Evolutionary conservation across 1,140 invertebrate genomes (phyloP).

Genomic region (Meloidogyne floridensis): DNA sequence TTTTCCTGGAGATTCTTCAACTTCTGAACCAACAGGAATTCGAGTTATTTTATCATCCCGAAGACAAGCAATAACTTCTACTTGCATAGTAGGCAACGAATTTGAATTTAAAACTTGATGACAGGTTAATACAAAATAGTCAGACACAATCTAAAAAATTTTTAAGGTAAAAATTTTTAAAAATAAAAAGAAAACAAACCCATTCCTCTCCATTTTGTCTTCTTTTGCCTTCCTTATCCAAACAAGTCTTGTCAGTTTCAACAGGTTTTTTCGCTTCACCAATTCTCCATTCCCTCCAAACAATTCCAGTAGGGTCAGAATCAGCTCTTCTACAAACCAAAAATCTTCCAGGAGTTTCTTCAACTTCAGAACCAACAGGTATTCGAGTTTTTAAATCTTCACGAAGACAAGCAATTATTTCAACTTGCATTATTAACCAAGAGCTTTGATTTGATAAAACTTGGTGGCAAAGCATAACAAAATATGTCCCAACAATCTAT

Average conservation of each 20-base stretch:
- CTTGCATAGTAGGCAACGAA: background rate
- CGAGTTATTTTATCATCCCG: constrained; percentile 8
- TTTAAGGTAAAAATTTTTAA: background rate
- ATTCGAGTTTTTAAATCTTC: constrained; percentile 16
- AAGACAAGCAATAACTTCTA: constrained; percentile 7
- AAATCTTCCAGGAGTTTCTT: background rate
- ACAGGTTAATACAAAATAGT: constrained; percentile 13
- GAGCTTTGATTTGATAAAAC: background rate
- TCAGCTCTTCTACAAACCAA: background rate
- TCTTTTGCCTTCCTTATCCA: constrained; percentile 8
- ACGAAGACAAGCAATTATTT: constrained; percentile 1
- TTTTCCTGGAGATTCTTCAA: background rate
- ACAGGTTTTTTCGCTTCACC: background rate
- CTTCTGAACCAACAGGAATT: background rate
- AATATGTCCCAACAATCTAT: background rate
- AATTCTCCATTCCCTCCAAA: constrained; percentile 13
- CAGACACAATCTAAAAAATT: constrained; percentile 6
- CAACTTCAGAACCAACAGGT: background rate
- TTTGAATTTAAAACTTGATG: background rate
- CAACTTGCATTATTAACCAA: constrained; percentile 9
- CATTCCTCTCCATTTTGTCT: constrained; percentile 16
- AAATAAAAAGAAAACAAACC: background rate
- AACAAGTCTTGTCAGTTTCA: background rate
- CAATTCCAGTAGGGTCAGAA: background rate
- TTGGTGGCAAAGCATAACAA: constrained; percentile 14